Conservation (phyloP, 2,888 invertebrate genomes). For the Aphidoletes aphidimyza region DNA sequence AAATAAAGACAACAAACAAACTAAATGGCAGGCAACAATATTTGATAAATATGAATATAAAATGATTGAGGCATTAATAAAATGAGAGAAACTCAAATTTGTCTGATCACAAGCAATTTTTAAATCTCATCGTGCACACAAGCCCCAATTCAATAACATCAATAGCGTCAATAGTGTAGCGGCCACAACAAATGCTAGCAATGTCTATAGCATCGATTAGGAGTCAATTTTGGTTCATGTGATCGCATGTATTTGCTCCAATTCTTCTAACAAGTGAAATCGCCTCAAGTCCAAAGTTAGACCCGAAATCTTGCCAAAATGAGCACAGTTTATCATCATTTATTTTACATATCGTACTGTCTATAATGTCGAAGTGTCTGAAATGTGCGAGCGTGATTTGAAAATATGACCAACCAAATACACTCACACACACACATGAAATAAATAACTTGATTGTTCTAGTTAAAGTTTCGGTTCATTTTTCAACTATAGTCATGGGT, state of each 20-base stretch:
- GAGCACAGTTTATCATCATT: constrained; percentile 27
- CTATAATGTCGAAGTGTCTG: background rate
- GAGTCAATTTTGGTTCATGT: constrained; percentile 26
- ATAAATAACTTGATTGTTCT: constrained; percentile 37
- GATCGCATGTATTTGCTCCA: constrained; percentile 16
- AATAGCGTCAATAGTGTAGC: background rate
- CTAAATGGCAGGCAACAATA: background rate
- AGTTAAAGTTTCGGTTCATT: background rate
- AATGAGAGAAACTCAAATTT: background rate
- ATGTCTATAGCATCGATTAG: background rate
- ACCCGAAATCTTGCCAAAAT: constrained; percentile 17
- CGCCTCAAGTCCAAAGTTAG: background rate
- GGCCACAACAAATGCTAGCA: background rate
- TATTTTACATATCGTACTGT: background rate
- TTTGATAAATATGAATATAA: background rate
- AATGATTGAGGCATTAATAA: constrained; percentile 17
- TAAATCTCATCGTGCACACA: too few relatives aligned
- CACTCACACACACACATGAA: background rate
- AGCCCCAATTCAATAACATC: too few relatives aligned
- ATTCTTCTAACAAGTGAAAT: constrained; percentile 5
- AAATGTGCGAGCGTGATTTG: background rate
- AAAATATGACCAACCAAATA: background rate
- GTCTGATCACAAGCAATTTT: too few relatives aligned
- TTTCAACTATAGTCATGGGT: background rate
- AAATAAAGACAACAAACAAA: background rate